Evolutionary conservation across 2,888 invertebrate species (phyloP).

Genomic region (Oxycera nigricornis): DNA sequence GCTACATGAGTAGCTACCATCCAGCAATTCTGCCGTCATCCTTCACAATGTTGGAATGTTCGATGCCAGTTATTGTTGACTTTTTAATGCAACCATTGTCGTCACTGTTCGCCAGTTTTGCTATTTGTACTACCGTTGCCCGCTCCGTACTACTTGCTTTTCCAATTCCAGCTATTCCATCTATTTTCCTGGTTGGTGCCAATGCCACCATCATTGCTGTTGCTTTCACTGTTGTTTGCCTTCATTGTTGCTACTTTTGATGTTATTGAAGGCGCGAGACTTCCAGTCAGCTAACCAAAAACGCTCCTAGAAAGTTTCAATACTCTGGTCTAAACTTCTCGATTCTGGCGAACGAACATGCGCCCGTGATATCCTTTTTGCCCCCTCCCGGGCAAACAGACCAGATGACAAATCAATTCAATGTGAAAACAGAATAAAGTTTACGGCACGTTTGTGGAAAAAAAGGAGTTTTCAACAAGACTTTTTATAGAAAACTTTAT

Average conservation of each 20-base stretch:
- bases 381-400: slow-evolving; percentile 8
- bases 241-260: slow-evolving; percentile 24
- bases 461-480: neutral
- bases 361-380: slow-evolving; percentile 19
- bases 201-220: neutral
- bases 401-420: slow-evolving; percentile 25
- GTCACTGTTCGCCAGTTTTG: slow-evolving; percentile 8
- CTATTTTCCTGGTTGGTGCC: neutral
- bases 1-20: neutral
- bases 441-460: neutral
- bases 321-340: slow-evolving; percentile 9
- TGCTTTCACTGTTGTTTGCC: neutral
- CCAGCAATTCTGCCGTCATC: too few species aligned
- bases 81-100: slow-evolving; percentile 35
- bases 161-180: slow-evolving; percentile 7
- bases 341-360: slow-evolving; percentile 11
- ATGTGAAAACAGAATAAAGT: neutral
- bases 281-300: too few species aligned
- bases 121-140: neutral
- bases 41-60: slow-evolving; percentile 19
- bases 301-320: slow-evolving; percentile 28
- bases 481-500: slow-evolving; percentile 1
- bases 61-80: slow-evolving; percentile 21
- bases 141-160: neutral
- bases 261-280: slow-evolving; percentile 29